These are phyloP conservation scores for Tetrapedia diversipes DNA, from an alignment of 2,888 invertebrate species.

Conservation along the genomic window DNA sequence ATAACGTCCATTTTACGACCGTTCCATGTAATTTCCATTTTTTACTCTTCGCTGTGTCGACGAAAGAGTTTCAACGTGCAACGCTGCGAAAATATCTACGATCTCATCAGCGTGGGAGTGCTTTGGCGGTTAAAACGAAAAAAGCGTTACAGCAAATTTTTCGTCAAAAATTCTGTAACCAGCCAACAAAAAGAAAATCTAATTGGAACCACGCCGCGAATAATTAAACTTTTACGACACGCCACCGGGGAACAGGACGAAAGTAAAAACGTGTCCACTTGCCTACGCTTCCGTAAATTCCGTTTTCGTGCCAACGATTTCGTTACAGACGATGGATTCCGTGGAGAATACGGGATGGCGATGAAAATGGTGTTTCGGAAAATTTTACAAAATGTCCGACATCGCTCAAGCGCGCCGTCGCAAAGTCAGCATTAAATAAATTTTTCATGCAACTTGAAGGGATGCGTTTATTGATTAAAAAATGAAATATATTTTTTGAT, in stretches of 20 bases:
- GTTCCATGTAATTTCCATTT: not conserved
- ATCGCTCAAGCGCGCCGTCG: too few relatives aligned
- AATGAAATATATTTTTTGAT: too few relatives aligned
- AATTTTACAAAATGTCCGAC: too few relatives aligned
- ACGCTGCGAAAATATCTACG: not conserved
- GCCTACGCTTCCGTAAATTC: conserved; percentile 54
- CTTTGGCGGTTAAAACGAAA: not conserved
- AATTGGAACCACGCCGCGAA: conserved; percentile 49
- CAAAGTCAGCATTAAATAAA: too few relatives aligned
- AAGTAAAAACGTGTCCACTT: conserved; percentile 63
- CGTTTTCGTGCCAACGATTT: conserved; percentile 45
- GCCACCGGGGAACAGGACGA: conserved; percentile 28
- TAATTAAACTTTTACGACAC: conserved; percentile 61
- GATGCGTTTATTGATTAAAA: too few relatives aligned
- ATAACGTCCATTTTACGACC: not conserved
- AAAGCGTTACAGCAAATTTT: not conserved
- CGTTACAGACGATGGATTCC: conserved; percentile 3
- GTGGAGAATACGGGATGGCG: not conserved
- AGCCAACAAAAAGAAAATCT: conserved; percentile 47
- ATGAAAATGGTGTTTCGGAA: not conserved
- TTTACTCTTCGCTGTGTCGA: not conserved
- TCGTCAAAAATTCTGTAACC: not conserved
- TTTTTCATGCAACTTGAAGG: too few relatives aligned
- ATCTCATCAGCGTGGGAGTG: conserved; percentile 7
- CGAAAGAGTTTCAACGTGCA: not conserved